phyloP scores from a whole-genome alignment of 2,888 invertebrate species.

The Unio delphinus region DNA sequence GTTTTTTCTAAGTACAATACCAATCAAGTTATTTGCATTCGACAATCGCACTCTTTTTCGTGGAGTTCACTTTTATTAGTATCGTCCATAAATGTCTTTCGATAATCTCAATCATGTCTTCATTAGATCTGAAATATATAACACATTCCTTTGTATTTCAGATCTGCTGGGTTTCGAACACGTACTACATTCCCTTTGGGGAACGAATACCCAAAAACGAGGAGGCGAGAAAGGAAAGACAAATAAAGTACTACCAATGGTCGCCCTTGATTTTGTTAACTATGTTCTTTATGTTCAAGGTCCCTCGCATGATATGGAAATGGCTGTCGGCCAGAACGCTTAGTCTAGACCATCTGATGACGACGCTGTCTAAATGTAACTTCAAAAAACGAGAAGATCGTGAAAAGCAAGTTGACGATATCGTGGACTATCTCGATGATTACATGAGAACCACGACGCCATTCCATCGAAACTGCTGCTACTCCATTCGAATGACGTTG shows the following conservation, averaged over 20 bases:
- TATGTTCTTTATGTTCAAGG: constrained; percentile 60
- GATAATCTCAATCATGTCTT: too few species aligned
- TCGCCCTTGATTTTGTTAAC: constrained; percentile 61
- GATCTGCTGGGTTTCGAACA: constrained; percentile 63
- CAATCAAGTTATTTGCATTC: too few species aligned
- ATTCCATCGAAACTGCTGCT: constrained; percentile 46
- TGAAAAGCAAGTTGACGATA: constrained; percentile 47
- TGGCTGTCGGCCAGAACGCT: constrained; percentile 50
- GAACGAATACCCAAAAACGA: constrained; percentile 51
- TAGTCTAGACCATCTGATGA: constrained; percentile 44
- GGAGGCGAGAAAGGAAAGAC: constrained; percentile 38
- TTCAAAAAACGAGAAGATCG: constrained; percentile 32
- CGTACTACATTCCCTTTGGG: constrained; percentile 58
- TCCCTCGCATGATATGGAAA: constrained; percentile 59
- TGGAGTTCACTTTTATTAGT: too few species aligned
- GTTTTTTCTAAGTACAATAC: too few species aligned
- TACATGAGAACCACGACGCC: constrained; percentile 54
- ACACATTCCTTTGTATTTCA: constrained; percentile 29
- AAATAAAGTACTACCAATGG: constrained; percentile 63
- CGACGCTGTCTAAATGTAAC: too few species aligned
- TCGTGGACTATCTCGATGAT: constrained; percentile 52
- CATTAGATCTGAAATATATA: too few species aligned
- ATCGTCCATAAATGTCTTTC: too few species aligned
- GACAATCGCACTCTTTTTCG: too few species aligned
- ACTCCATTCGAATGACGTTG: constrained; percentile 44